Evolutionary conservation across 2,888 invertebrate genomes (phyloP), one percentile per base, ranked within the genome.

Genomic region (Heteromyza rotundicornis): DNA sequence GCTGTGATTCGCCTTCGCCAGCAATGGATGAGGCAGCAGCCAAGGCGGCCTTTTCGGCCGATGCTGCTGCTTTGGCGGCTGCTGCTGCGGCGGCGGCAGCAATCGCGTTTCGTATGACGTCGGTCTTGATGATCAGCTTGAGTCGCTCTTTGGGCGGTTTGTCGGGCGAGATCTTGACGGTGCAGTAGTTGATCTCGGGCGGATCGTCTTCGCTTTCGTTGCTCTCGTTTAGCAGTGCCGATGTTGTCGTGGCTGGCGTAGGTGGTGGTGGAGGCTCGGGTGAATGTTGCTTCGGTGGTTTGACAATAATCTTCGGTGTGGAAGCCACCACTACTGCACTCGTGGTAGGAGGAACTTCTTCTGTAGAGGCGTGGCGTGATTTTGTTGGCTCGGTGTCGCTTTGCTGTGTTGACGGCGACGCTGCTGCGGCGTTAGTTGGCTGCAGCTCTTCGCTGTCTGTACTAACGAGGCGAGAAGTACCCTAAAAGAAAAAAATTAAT

Each of bases 381-480:
- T 68, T 68, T 65, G 64, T 50, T 55, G 57, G 19, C 56, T 65
- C 53, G 32, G 55, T 2, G 63, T 47, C 47, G 19, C 7, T 14
- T 56, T 57, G 32, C 12, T 49, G 52, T 64, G 60, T 52, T 61
- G 59, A 60, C n/a, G n/a, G n/a, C n/a, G n/a, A n/a, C n/a, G n/a
- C n/a, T 36, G 87, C 32, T 12, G 12, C 86, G 56, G 87, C 86
- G 68, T 85, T 86, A 54, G 85, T 85, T 56, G 87, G 86, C 77
- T 70, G 76, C n/a, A n/a, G n/a, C 60, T 79, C 79, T 84, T 88
- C 88, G 61, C 88, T 88, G 74, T 88, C 88, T 57, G 88, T 88
- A 75, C 88, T 88, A 59, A 88, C 87, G 77, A 88, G 85, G 69
- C 88, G 86, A 55, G 88, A 88, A 60, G 88, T 88, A 56, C 88